These are phyloP conservation scores for Lepidostoma basale DNA, from an alignment of 1,140 invertebrate genomes.

Conservation along the genomic window DNA sequence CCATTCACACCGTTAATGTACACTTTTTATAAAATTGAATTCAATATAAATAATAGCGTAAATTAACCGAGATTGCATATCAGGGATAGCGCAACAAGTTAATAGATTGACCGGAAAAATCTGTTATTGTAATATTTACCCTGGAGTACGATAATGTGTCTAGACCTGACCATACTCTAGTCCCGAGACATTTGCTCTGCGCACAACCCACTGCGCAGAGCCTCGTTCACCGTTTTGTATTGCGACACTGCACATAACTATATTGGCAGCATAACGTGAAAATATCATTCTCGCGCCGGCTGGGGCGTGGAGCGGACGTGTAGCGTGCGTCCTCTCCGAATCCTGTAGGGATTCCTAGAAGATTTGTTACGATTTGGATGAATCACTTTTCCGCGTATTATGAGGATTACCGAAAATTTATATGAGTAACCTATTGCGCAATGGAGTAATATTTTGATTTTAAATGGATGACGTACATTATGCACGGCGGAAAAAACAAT, in stretches of 20 bases:
- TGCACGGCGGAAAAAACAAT: not conserved
- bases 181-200: constrained; percentile 19
- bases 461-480: not conserved
- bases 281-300: constrained; percentile 11
- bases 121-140: constrained; percentile 9
- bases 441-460: not conserved
- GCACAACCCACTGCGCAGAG: constrained; percentile 28
- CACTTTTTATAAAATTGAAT: no score
- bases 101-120: no score
- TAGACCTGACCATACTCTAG: constrained; percentile 29
- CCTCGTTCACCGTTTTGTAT: constrained; percentile 23
- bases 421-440: constrained; percentile 14
- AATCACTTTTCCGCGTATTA: not conserved
- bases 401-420: not conserved
- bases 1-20: no score
- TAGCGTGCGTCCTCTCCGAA: not conserved
- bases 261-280: constrained; percentile 10
- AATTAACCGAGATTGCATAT: no score
- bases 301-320: not conserved
- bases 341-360: constrained; percentile 5
- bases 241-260: constrained; percentile 8
- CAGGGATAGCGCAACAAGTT: no score
- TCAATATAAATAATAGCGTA: no score
- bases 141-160: constrained; percentile 25
- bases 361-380: not conserved